Conservation (phyloP, 2,888 invertebrate species). For the Metellina segmentata region DNA sequence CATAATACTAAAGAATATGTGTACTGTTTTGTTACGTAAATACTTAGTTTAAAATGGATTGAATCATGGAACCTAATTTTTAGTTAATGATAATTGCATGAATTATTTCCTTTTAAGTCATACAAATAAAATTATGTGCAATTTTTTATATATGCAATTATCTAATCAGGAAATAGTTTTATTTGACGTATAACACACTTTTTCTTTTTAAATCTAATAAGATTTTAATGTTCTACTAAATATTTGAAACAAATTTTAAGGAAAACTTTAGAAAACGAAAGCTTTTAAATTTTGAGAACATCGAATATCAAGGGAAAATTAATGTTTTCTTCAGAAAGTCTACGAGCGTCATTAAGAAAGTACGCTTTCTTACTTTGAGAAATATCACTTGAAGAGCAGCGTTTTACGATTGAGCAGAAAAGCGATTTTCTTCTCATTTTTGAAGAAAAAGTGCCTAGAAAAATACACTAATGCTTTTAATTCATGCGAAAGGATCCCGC, state of each 20-base stretch:
- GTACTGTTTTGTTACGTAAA: too few relatives aligned
- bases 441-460: not conserved
- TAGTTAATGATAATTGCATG: too few relatives aligned
- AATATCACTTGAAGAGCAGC: not conserved
- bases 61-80: too few relatives aligned
- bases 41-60: too few relatives aligned
- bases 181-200: too few relatives aligned
- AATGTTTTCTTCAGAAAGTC: not conserved
- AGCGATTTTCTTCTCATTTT: not conserved
- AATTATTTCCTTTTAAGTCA: too few relatives aligned
- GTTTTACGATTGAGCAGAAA: not conserved
- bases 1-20: too few relatives aligned
- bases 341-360: conserved; percentile 46
- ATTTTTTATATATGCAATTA: too few relatives aligned
- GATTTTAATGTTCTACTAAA: too few relatives aligned
- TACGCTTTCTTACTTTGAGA: not conserved
- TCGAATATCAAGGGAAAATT: not conserved
- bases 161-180: too few relatives aligned
- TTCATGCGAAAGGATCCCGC: not conserved
- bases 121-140: too few relatives aligned
- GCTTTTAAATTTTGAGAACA: not conserved
- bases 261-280: not conserved
- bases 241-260: not conserved
- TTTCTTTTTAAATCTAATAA: too few relatives aligned
- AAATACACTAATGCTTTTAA: not conserved